Evolutionary conservation across 2,888 invertebrate genomes (phyloP).

Genomic region (Melinaea marsaeus): DNA sequence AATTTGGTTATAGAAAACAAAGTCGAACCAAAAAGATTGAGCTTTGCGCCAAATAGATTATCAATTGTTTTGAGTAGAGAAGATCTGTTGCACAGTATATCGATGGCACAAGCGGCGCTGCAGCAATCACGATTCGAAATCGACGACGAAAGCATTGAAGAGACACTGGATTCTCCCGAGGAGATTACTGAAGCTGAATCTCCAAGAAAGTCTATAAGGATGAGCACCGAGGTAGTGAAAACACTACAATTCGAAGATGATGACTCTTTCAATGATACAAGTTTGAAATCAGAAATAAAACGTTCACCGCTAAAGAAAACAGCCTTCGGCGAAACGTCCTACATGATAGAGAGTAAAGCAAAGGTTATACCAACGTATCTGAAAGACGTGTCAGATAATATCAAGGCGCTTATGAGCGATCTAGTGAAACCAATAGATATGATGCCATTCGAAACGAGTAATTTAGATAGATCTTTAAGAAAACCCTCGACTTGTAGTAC

Average conservation of each 20-base stretch:
- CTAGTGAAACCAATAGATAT: constrained; percentile 60
- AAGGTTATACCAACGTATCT: constrained; percentile 61
- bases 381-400: constrained; percentile 51
- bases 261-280: constrained; percentile 45
- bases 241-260: constrained; percentile 63
- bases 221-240: constrained; percentile 59
- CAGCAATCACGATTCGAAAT: constrained; percentile 47
- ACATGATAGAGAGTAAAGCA: constrained; percentile 44
- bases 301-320: constrained; percentile 53
- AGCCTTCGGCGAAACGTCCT: constrained; percentile 49
- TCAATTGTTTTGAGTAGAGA: constrained; percentile 54
- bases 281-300: constrained; percentile 34
- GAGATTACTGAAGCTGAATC: constrained; percentile 16
- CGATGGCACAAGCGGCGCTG: constrained; percentile 54
- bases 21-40: constrained; percentile 37
- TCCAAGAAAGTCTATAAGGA: constrained; percentile 35
- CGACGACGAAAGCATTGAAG: constrained; percentile 43
- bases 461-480: constrained; percentile 25
- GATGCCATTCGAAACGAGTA: constrained; percentile 40
- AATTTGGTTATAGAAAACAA: constrained; percentile 10
- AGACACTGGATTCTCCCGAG: constrained; percentile 34
- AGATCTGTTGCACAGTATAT: constrained; percentile 54
- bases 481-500: constrained; percentile 48
- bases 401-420: constrained; percentile 63
- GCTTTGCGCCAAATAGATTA: constrained; percentile 43